These are phyloP conservation scores for Aleiodes leptofemur DNA, from an alignment of 2,888 invertebrate species.

Conservation along the genomic window DNA sequence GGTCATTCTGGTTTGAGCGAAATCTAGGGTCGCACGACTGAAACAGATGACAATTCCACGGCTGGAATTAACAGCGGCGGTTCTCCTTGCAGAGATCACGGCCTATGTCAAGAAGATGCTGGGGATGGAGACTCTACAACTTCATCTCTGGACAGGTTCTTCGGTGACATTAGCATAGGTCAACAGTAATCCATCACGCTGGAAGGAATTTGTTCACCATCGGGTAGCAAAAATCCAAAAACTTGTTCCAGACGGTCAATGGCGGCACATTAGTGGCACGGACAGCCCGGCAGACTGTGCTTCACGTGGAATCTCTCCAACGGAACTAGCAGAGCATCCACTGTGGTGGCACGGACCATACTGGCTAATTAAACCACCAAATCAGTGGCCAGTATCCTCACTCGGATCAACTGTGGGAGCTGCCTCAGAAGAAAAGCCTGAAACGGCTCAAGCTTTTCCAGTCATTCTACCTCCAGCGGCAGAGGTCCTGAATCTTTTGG, in stretches of 20 bases:
- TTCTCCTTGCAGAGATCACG: background rate
- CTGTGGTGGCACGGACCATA: slow-evolving; percentile 46
- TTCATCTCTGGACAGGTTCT: slow-evolving; percentile 55
- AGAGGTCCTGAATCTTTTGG: too few relatives aligned
- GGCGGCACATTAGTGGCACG: slow-evolving; percentile 55
- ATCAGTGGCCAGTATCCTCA: background rate
- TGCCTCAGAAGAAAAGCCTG: too few relatives aligned
- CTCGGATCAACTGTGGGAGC: too few relatives aligned
- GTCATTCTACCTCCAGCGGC: too few relatives aligned
- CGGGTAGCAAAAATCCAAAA: slow-evolving; percentile 58
- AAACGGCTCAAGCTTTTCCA: too few relatives aligned
- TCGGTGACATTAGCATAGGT: slow-evolving; percentile 57
- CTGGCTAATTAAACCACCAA: slow-evolving; percentile 31
- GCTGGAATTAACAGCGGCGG: background rate
- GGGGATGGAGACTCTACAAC: background rate
- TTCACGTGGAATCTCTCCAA: slow-evolving; percentile 53
- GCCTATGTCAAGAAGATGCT: background rate
- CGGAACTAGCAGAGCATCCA: background rate
- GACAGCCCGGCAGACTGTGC: slow-evolving; percentile 61
- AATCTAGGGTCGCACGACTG: background rate
- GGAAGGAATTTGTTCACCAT: slow-evolving; percentile 60
- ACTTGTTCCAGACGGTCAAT: slow-evolving; percentile 46
- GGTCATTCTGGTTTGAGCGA: background rate
- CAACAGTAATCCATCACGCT: slow-evolving; percentile 52
- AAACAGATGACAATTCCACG: background rate